phyloP scores from a whole-genome alignment of 2,113 vertebrate genomes.

The Misgurnus mizolepis region DNA sequence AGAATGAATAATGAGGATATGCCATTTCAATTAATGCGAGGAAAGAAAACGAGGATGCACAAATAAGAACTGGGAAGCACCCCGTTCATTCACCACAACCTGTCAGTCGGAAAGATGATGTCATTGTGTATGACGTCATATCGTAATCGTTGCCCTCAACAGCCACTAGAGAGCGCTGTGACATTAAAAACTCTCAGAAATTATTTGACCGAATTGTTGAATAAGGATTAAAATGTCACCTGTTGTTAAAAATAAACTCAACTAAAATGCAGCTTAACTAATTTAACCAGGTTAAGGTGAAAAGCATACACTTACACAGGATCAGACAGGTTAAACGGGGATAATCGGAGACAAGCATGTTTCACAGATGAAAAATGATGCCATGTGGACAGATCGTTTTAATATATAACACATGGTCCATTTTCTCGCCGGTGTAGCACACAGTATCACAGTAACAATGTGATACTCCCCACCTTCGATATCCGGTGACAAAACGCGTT shows the following conservation, averaged over 20 bases:
- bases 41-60: too few relatives aligned
- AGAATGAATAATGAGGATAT: too few relatives aligned
- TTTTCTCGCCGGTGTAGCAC: not conserved
- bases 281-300: not conserved
- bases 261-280: not conserved
- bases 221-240: not conserved
- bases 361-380: not conserved
- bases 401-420: not conserved
- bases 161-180: not conserved
- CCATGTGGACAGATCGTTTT: too few relatives aligned
- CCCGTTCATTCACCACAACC: too few relatives aligned
- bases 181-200: not conserved
- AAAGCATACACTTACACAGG: not conserved
- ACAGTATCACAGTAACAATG: not conserved
- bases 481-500: constrained; percentile 56
- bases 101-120: not conserved
- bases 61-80: too few relatives aligned
- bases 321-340: not conserved
- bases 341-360: not conserved
- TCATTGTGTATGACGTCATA: not conserved
- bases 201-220: not conserved
- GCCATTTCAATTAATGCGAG: too few relatives aligned
- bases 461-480: not conserved
- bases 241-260: not conserved
- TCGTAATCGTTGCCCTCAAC: not conserved